phyloP scores from a whole-genome alignment of 30 jellyfish, hydroid and myxozoan species.

The Euphysa ruthae region DNA sequence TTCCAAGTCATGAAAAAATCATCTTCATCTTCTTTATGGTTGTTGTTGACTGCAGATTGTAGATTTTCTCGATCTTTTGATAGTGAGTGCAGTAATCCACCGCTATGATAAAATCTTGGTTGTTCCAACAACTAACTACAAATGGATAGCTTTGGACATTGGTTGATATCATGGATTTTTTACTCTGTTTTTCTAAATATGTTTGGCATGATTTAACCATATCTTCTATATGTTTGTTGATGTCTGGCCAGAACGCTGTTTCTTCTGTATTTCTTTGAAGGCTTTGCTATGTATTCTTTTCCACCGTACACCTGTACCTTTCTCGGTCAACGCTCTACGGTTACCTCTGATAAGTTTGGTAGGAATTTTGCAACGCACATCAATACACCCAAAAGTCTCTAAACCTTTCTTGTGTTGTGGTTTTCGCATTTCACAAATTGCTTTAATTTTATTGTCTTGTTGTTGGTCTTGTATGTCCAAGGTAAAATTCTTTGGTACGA shows the following conservation, averaged over 20 bases:
- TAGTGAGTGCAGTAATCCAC: too few species aligned
- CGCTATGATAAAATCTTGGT: too few species aligned
- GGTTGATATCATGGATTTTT: too few species aligned
- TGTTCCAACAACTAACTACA: too few species aligned
- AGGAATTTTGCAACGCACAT: slow-evolving; percentile 39
- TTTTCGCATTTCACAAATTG: slow-evolving; percentile 35
- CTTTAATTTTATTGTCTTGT: slow-evolving; percentile 8
- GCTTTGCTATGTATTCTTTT: slow-evolving; percentile 24
- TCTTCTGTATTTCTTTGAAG: slow-evolving; percentile 12
- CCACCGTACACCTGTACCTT: slow-evolving; percentile 5
- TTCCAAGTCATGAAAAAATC: slow-evolving; percentile 2
- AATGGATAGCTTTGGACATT: too few species aligned
- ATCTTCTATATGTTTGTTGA: too few species aligned
- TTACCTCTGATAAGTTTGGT: slow-evolving; percentile 15
- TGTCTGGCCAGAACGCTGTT: slow-evolving; percentile 28
- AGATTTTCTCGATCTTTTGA: too few species aligned
- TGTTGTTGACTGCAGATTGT: too few species aligned
- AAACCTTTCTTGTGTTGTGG: slow-evolving; percentile 32
- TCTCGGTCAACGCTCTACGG: slow-evolving; percentile 22
- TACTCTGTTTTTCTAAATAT: too few species aligned
- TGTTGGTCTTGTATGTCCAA: slow-evolving; percentile 19
- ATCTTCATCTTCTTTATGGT: too few species aligned
- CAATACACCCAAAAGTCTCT: slow-evolving; percentile 43
- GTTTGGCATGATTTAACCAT: too few species aligned
- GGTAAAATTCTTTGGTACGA: not conserved